Evolutionary conservation across 2,113 vertebrate genomes (phyloP).

Genomic region (Myocastor coypus): DNA sequence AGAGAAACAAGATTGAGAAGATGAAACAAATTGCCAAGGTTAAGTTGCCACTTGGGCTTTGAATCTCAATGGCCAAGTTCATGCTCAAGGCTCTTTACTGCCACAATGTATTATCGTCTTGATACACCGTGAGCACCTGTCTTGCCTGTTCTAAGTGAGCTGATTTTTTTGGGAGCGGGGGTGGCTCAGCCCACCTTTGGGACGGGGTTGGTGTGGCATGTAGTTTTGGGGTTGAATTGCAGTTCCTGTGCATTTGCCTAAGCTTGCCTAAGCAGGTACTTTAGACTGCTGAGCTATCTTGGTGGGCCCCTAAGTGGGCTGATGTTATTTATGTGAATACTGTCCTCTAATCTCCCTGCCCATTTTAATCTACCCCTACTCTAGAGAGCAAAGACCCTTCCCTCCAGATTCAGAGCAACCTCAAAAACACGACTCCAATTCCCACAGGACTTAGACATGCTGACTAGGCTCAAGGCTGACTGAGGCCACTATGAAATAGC

Average conservation of each 20-base stretch:
- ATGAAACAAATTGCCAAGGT: neutral
- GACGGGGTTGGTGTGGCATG: no score
- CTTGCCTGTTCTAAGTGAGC: neutral
- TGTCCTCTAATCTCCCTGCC: neutral
- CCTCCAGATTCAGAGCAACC: neutral
- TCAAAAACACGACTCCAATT: neutral
- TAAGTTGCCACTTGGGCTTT: neutral
- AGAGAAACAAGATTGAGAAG: neutral
- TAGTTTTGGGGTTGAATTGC: no score
- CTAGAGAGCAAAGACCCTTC: slow-evolving; percentile 7
- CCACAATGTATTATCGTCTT: neutral
- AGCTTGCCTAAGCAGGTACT: no score
- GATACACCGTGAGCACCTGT: neutral
- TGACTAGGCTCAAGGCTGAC: neutral
- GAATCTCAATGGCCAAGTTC: neutral
- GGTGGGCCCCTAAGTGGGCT: neutral
- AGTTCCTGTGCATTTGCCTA: no score
- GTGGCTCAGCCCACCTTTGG: no score
- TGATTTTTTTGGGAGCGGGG: no score
- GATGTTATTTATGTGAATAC: neutral
- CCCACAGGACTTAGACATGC: neutral
- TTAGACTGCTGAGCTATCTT: no score
- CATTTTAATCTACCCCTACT: neutral
- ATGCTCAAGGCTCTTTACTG: neutral
- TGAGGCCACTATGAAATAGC: no score